phyloP scores from a whole-genome alignment of 2,113 vertebrate genomes.

The Bubalus kerabau region DNA sequence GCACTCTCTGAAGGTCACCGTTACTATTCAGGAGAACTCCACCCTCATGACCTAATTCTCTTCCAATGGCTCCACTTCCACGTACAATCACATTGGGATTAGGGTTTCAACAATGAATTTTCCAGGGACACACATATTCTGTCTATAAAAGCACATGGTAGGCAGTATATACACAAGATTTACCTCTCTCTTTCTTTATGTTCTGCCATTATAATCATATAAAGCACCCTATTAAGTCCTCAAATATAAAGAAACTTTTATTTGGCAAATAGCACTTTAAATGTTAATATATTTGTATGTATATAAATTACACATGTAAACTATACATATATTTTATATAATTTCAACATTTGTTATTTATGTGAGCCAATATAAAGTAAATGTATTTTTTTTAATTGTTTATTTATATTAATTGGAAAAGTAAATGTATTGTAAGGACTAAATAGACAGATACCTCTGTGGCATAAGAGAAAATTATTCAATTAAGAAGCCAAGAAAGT shows the following conservation, averaged over 20 bases:
- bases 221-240: neutral
- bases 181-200: neutral
- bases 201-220: neutral
- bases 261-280: neutral
- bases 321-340: neutral
- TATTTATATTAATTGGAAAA: neutral
- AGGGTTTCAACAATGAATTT: neutral
- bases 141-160: neutral
- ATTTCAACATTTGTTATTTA: neutral
- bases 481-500: neutral
- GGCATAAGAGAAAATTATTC: neutral
- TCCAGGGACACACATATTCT: neutral
- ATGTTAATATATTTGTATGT: neutral
- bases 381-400: rapidly evolving
- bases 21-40: neutral
- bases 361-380: neutral
- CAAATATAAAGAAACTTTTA: neutral
- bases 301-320: neutral
- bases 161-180: neutral
- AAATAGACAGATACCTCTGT: neutral
- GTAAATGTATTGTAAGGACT: neutral
- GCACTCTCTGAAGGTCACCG: neutral
- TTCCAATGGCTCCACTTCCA: too few species aligned
- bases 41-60: neutral
- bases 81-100: neutral